Evolutionary conservation across 2,888 invertebrate species (phyloP), one percentile per base, ranked within the genome.

Genomic region (Dasypolia templi): DNA sequence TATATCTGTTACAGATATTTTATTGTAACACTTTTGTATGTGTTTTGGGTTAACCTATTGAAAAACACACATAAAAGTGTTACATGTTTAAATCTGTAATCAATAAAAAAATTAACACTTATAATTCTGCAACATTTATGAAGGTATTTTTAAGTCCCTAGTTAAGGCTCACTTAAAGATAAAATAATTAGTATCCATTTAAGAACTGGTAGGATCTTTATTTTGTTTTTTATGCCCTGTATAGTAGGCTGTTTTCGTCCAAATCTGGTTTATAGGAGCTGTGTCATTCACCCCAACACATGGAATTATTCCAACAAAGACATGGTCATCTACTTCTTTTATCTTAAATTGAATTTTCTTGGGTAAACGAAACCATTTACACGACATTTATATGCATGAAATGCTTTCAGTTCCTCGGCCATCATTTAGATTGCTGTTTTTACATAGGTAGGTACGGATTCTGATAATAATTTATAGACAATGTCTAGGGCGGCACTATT

Each of bases 341-440:
- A 51, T 62, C 49, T 51, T 35, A 35, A 62, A 35, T 76, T 79
- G 55, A 49, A 56, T 62, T 62, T 35, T 42, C 26, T 26, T 11
- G 32, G 19, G 19, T 39, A 49, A 49, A 71, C 12, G 39, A 62
- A 35, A 35, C 42, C 32, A 22, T 58, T 63, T 12, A 51, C 22
- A 29, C 22, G 3, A 49, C 17, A 32, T 75, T 58, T 63, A 49
- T 62, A 32, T 32, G 56, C 56, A 32, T 56, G 56, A 22, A 56
- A 32, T 56, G 11, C 22, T 56, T 32, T 56, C 32, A 11, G 56
- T 32, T 32, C 19, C 32, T 56, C 17, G 19, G 19, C 9, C 56
- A 55, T n/a, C 19, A 29, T 29, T 29, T 55, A 55, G 9, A 55
- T 29, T 29, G 56, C 11, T 32, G 22, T 32, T 56, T 19, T 22